These are phyloP conservation scores for Toxotes jaculatrix DNA, from an alignment of 2,113 vertebrate genomes.

Conservation along the genomic window DNA sequence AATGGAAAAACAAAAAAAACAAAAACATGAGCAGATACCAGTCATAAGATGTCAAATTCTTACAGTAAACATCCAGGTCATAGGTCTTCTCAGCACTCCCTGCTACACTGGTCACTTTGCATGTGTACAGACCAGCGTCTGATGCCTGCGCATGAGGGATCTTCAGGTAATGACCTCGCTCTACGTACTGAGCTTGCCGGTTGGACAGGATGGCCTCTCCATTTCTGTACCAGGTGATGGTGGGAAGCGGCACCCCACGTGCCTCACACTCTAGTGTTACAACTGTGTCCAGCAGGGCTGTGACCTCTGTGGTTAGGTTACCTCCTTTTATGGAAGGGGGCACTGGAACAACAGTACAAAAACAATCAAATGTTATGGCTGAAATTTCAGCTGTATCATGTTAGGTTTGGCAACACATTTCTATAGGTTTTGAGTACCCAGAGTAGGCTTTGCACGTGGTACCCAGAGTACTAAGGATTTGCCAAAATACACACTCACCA, in stretches of 20 bases:
- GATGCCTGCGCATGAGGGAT: slow-evolving; percentile 88
- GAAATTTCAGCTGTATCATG: not conserved
- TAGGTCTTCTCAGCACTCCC: slow-evolving; percentile 90
- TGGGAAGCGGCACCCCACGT: slow-evolving; percentile 91
- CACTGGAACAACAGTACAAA: slow-evolving; percentile 80
- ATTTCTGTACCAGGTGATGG: slow-evolving; percentile 91
- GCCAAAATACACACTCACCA: slow-evolving; percentile 79
- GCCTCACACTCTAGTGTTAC: slow-evolving; percentile 92
- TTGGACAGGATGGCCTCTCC: slow-evolving; percentile 84
- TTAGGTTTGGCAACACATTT: not conserved
- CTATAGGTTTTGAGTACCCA: not conserved
- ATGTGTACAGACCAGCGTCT: slow-evolving; percentile 89
- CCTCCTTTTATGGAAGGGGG: slow-evolving; percentile 94
- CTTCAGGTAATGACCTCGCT: slow-evolving; percentile 92
- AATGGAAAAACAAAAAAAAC: too few relatives aligned
- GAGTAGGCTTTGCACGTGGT: not conserved
- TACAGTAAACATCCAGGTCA: slow-evolving; percentile 91
- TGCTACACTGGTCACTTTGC: slow-evolving; percentile 86
- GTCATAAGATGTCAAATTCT: slow-evolving; percentile 47
- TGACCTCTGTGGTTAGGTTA: slow-evolving; percentile 88
- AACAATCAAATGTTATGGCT: not conserved
- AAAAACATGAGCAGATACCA: not conserved
- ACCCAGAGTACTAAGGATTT: not conserved
- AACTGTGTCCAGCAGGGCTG: slow-evolving; percentile 83
- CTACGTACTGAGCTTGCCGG: slow-evolving; percentile 87